Conservation (phyloP, 2,797 vertebrate species). For the Geotrypetes seraphini region DNA sequence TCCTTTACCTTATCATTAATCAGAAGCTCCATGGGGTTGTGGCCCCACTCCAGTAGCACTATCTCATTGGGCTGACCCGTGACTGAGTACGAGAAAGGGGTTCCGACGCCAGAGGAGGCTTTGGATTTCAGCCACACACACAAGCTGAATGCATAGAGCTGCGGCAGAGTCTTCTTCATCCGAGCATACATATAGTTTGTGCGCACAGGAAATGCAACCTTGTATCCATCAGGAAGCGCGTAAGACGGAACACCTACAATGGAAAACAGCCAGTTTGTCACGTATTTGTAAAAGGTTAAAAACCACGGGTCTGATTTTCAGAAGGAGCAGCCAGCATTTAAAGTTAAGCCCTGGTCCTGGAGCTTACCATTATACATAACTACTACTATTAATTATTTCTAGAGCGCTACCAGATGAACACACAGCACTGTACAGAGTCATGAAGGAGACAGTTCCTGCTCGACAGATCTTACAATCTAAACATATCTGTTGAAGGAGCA, state of each 20-base stretch:
- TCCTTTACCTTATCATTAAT: constrained; percentile 92
- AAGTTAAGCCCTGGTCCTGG: too few species aligned
- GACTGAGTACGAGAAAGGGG: constrained; percentile 85
- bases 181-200: constrained; percentile 89
- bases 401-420: too few species aligned
- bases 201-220: constrained; percentile 75
- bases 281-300: too few species aligned
- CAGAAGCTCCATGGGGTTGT: constrained; percentile 78
- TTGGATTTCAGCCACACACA: constrained; percentile 85
- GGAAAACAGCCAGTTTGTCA: too few species aligned
- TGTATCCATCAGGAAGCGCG: constrained; percentile 66
- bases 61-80: constrained; percentile 80
- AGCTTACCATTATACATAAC: too few species aligned
- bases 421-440: too few species aligned
- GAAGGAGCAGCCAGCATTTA: too few species aligned
- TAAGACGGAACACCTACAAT: constrained; percentile 38
- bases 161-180: constrained; percentile 69
- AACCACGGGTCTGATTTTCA: too few species aligned
- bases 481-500: too few species aligned
- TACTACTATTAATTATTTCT: too few species aligned
- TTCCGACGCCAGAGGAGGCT: constrained; percentile 65
- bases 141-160: constrained; percentile 73
- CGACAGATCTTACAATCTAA: too few species aligned
- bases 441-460: too few species aligned
- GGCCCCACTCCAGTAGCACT: constrained; percentile 80